phyloP scores from a whole-genome alignment of 2,113 vertebrate genomes.

The Lethenteron reissneri region DNA sequence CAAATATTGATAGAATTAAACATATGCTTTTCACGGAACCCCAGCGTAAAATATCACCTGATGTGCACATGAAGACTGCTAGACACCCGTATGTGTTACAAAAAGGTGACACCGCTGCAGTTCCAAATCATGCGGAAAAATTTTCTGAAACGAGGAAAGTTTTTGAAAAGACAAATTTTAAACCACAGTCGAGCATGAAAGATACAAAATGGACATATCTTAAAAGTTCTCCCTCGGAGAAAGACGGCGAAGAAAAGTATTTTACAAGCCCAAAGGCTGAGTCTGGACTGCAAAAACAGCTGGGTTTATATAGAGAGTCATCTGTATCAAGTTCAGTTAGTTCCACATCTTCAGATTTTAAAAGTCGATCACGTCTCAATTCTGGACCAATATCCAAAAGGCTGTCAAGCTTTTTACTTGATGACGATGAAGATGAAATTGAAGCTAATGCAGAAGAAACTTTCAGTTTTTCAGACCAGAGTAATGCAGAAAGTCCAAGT shows the following conservation, averaged over 20 bases:
- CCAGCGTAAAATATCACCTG: neutral
- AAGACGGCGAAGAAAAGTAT: neutral
- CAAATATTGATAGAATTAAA: neutral
- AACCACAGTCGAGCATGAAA: neutral
- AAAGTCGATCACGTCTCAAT: neutral
- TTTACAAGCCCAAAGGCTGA: neutral
- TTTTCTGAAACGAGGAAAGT: neutral
- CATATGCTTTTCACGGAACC: constrained; percentile 4
- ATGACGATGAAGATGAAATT: constrained; percentile 3
- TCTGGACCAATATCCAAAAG: neutral
- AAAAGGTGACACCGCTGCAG: neutral
- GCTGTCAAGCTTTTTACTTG: constrained; percentile 1
- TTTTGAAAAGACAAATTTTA: neutral
- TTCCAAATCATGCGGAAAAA: neutral
- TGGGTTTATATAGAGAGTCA: neutral
- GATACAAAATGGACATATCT: neutral
- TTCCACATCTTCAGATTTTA: neutral
- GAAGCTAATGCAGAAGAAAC: neutral
- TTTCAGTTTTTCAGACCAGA: neutral
- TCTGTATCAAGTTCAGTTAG: neutral
- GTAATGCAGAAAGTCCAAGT: neutral
- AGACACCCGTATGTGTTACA: neutral
- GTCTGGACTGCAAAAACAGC: neutral
- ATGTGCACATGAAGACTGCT: neutral
- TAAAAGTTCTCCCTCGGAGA: neutral